These are phyloP conservation scores for Sesamia inferens DNA, from an alignment of 2,888 invertebrate species.

Conservation along the genomic window DNA sequence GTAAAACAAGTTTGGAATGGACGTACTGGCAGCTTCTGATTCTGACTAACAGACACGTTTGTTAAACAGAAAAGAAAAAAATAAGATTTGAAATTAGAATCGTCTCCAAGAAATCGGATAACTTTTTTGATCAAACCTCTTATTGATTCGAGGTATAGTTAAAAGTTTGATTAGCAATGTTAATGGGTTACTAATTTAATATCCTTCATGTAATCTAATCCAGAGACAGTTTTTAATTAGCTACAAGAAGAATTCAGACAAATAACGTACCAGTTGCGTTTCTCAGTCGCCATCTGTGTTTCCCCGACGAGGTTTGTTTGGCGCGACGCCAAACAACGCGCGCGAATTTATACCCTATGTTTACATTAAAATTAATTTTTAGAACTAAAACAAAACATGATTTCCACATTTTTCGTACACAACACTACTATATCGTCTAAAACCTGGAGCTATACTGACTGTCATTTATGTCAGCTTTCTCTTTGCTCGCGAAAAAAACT, in stretches of 20 bases:
- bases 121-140: constrained; percentile 44
- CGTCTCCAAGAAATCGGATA: constrained; percentile 32
- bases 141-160: constrained; percentile 48
- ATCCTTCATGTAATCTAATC: constrained; percentile 57
- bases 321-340: constrained; percentile 71
- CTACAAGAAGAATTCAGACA: constrained; percentile 59
- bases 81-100: constrained; percentile 25
- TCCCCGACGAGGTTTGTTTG: constrained; percentile 69
- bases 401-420: constrained; percentile 71
- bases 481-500: constrained; percentile 85
- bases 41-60: constrained; percentile 16
- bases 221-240: constrained; percentile 65
- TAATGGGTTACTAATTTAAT: constrained; percentile 57
- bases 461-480: constrained; percentile 78
- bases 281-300: constrained; percentile 79
- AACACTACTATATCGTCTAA: constrained; percentile 82
- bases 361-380: constrained; percentile 70
- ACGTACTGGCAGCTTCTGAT: constrained; percentile 1
- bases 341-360: constrained; percentile 67
- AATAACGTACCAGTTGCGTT: constrained; percentile 71
- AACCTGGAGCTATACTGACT: constrained; percentile 80
- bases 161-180: constrained; percentile 27
- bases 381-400: constrained; percentile 69
- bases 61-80: constrained; percentile 26
- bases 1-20: constrained; percentile 39